Base-by-base conservation (phyloP, 1,140 invertebrate genomes). In the Drosophila watanabei region DNA sequence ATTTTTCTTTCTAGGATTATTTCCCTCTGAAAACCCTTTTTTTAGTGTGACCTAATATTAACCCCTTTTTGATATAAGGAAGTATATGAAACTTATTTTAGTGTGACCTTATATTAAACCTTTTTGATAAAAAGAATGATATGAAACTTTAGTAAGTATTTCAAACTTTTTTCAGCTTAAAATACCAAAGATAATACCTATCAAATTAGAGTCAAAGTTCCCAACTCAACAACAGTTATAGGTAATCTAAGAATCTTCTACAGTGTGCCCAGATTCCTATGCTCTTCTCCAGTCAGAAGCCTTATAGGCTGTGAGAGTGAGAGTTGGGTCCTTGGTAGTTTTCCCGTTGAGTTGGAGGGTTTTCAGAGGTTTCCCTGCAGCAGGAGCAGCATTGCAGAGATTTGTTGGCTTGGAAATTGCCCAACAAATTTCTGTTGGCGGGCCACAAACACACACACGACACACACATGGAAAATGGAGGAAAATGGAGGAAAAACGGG, bases 391-490 rank as follows among this genome's bases (percentile, higher is more conserved):
- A 70, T 84, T 88, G 86, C 85, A 85, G 81, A 90, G 85, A 89
- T 90, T 89, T 89, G 85, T 85, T 89, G 86, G 85, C 86, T 89
- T 90, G 86, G 86, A 89, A 90, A 89, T 90, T 90, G 86, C 75
- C 85, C 85, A 89, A 90, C 85, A 89, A 89, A 89, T 89, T 89
- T 89, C 86, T 89, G 86, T 90, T 85, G 86, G 81, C 79, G 82
- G 81, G 45, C 86, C 86, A 85, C 85, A 89, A 88, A 88, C 81
- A 73, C 86, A 73, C 86, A 85, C 49, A 85, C 84, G 65, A 70
- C 48, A 76, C 56, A 79, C 64, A 73, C 58, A 81, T 54, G 61
- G 51, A 56, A 56, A 54, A 54, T 37, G 59, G 52, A n/a, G 45
- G 28, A 28, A 37, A 45, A 46, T 30, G 28, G 49, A 9, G 68